A percentile compares a stretch with the other conserved stretches of the same genome.
phyloP scores from a whole-genome alignment of 2,113 vertebrate species.

The Speoplatyrhinus poulsoni region DNA sequence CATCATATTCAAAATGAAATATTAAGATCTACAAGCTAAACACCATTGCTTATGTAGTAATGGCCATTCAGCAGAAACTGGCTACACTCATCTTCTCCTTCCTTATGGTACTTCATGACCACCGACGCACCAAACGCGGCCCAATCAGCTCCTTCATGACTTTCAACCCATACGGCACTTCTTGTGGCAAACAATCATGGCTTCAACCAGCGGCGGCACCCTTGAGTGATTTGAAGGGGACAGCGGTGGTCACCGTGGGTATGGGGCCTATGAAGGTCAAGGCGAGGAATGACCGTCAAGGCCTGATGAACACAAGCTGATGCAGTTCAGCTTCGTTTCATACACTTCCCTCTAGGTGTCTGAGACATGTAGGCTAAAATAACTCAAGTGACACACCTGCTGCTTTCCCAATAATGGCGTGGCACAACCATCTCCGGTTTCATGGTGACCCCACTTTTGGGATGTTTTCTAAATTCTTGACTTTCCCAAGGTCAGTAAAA shows the following conservation, averaged over 20 bases:
- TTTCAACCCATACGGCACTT: constrained; percentile 16
- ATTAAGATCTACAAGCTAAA: too few relatives aligned
- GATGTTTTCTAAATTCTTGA: constrained; percentile 10
- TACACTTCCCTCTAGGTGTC: constrained; percentile 16
- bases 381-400: background rate
- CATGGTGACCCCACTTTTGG: background rate
- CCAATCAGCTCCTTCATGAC: constrained; percentile 18
- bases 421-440: background rate
- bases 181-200: constrained; percentile 42
- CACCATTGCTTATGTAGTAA: background rate
- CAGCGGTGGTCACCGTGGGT: constrained; percentile 1
- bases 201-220: background rate
- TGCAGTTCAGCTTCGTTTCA: constrained; percentile 30
- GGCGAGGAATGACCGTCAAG: constrained; percentile 35
- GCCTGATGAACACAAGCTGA: constrained; percentile 13
- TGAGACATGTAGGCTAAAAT: constrained; percentile 32
- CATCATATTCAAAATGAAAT: too few relatives aligned
- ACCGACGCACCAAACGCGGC: constrained; percentile 15
- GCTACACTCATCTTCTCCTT: background rate
- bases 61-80: background rate
- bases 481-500: constrained; percentile 46
- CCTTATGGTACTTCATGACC: constrained; percentile 21
- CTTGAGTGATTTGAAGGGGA: background rate
- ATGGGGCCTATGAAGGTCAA: constrained; percentile 11
- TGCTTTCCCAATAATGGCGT: background rate